Conservation (phyloP, 1,140 invertebrate genomes). For the Procambarus virginalis region DNA sequence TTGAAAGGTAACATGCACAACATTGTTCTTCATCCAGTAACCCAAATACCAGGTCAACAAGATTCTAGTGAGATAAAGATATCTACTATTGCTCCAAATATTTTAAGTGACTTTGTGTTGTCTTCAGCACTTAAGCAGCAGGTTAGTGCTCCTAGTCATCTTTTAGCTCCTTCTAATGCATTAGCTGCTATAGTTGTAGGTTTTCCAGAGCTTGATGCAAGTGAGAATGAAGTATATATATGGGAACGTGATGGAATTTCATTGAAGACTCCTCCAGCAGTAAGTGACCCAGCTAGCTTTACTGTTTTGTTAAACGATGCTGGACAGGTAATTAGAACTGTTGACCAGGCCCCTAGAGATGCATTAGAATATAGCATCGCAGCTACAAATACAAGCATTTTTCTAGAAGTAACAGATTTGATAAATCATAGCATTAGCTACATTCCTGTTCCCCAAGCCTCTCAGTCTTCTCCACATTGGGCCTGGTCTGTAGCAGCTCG, state of each 20-base stretch:
- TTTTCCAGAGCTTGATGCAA: slow-evolving; percentile 77
- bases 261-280: not conserved
- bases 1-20: slow-evolving; percentile 24
- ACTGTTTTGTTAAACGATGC: slow-evolving; percentile 74
- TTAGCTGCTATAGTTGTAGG: slow-evolving; percentile 77
- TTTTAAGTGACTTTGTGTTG: slow-evolving; percentile 57
- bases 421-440: slow-evolving; percentile 77
- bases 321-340: slow-evolving; percentile 72
- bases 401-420: slow-evolving; percentile 79
- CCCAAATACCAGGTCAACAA: slow-evolving; percentile 66
- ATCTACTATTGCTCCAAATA: slow-evolving; percentile 14
- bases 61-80: not conserved
- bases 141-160: slow-evolving; percentile 76
- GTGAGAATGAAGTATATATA: slow-evolving; percentile 71
- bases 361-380: slow-evolving; percentile 54
- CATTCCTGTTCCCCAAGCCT: slow-evolving; percentile 76
- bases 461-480: slow-evolving; percentile 63
- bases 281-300: slow-evolving; percentile 31
- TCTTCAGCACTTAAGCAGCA: slow-evolving; percentile 72
- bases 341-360: slow-evolving; percentile 43
- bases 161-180: slow-evolving; percentile 74
- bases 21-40: slow-evolving; percentile 73
- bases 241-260: slow-evolving; percentile 71
- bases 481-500: slow-evolving; percentile 49
- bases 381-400: slow-evolving; percentile 72